Percentiles rank a stretch among this genome's conserved stretches.
Evolutionary conservation across 2,888 invertebrate genomes (phyloP).

Genomic region (Eudemis profundana): DNA sequence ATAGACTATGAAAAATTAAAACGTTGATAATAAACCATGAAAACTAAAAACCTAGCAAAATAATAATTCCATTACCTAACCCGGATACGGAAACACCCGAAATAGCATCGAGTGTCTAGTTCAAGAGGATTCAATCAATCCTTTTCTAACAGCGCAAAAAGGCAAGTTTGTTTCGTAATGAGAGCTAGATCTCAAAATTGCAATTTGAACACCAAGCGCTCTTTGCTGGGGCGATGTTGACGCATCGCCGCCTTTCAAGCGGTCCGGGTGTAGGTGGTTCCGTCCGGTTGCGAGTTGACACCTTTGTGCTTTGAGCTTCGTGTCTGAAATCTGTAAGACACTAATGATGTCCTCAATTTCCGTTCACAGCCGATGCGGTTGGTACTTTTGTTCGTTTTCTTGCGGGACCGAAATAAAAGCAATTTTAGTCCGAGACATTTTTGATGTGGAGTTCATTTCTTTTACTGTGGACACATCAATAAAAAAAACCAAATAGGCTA

Average conservation of each 20-base stretch:
- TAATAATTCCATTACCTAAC: too few species aligned
- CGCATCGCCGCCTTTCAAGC: constrained; percentile 56
- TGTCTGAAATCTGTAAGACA: constrained; percentile 64
- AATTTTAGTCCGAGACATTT: constrained; percentile 3
- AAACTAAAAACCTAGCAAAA: too few species aligned
- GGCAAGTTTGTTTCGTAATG: constrained; percentile 1
- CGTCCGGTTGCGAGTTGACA: constrained; percentile 51
- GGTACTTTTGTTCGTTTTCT: constrained; percentile 47
- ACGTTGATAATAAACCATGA: too few species aligned
- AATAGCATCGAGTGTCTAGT: too few species aligned
- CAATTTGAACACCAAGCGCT: constrained; percentile 21
- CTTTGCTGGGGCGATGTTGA: constrained; percentile 41
- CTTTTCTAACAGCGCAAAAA: neutral
- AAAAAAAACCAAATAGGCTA: too few species aligned
- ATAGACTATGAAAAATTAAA: too few species aligned
- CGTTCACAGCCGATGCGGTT: constrained; percentile 49
- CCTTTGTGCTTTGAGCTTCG: constrained; percentile 68
- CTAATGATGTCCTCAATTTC: constrained; percentile 66
- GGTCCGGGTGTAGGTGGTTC: constrained; percentile 47
- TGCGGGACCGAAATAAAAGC: constrained; percentile 33
- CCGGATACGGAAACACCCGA: too few species aligned
- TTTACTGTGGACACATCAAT: neutral
- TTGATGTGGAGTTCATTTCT: neutral
- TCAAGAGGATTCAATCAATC: neutral
- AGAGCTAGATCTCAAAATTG: constrained; percentile 16